Evolutionary conservation across 2,797 vertebrate species (phyloP).

Genomic region (Enteromius afrohamiltoni): DNA sequence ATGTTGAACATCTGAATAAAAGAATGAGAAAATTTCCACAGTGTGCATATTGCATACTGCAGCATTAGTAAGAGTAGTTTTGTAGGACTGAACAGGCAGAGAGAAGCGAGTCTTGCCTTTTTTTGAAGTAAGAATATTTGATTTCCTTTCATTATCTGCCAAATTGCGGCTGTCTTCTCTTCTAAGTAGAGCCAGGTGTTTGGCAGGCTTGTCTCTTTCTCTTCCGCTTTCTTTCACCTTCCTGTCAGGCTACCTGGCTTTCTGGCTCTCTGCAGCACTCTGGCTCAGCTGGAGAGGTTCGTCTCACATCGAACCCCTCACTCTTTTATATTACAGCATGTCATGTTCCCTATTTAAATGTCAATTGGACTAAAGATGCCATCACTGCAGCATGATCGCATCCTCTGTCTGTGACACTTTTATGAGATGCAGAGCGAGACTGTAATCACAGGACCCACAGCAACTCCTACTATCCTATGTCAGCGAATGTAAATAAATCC

Average conservation of each 20-base stretch:
- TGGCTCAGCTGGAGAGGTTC: slow-evolving; percentile 1
- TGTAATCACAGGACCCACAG: not conserved
- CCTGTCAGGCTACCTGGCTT: slow-evolving; percentile 7
- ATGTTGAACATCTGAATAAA: not conserved
- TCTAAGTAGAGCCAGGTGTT: slow-evolving; percentile 24
- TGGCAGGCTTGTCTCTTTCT: slow-evolving; percentile 19
- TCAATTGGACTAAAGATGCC: slow-evolving; percentile 43
- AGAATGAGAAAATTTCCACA: not conserved
- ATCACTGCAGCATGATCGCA: slow-evolving; percentile 44
- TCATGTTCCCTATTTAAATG: slow-evolving; percentile 35
- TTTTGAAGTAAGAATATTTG: not conserved
- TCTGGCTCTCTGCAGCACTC: slow-evolving; percentile 19
- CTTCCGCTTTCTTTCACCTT: slow-evolving; percentile 18
- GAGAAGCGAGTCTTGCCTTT: not conserved
- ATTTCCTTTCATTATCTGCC: slow-evolving; percentile 31
- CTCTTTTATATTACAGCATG: slow-evolving; percentile 18
- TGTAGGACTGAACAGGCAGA: not conserved
- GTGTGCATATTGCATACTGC: not conserved
- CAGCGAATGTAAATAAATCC: not conserved
- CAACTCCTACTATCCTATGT: not conserved
- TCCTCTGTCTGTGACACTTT: slow-evolving; percentile 43
- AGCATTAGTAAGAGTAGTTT: slow-evolving; percentile 5
- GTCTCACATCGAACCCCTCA: not conserved
- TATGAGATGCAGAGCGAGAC: slow-evolving; percentile 15
- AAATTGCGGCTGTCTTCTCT: not conserved